Evolutionary conservation across 1,140 invertebrate species (phyloP).

Genomic region (Spodoptera frugiperda): DNA sequence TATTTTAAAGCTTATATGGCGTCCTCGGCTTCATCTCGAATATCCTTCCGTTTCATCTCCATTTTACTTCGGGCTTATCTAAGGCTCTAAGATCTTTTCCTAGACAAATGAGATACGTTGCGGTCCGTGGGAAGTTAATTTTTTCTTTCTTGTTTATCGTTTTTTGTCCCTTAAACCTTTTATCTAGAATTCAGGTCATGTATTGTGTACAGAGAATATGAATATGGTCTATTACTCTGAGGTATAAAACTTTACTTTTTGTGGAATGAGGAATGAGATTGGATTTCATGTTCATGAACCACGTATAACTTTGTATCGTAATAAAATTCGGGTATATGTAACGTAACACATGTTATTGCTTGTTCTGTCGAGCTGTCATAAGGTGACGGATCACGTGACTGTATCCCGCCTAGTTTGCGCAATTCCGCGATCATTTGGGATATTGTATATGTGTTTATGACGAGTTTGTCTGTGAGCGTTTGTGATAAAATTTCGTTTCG

Average conservation of each 20-base stretch:
- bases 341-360: conserved; percentile 54
- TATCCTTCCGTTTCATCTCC: conserved; percentile 70
- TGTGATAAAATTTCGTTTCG: conserved; percentile 36
- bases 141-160: conserved; percentile 47
- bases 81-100: conserved; percentile 61
- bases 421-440: conserved; percentile 35
- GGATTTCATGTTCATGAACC: conserved; percentile 41
- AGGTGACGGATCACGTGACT: conserved; percentile 51
- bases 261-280: conserved; percentile 40
- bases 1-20: conserved; percentile 66
- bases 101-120: conserved; percentile 62
- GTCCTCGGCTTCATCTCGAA: conserved; percentile 55
- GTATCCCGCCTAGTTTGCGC: conserved; percentile 45
- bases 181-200: conserved; percentile 36
- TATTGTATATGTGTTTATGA: background rate
- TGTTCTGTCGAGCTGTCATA: conserved; percentile 52
- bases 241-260: conserved; percentile 7
- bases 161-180: conserved; percentile 42
- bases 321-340: conserved; percentile 49
- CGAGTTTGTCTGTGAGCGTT: conserved; percentile 16
- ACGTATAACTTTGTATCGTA: conserved; percentile 42
- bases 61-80: conserved; percentile 69
- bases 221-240: conserved; percentile 20
- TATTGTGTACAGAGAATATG: conserved; percentile 34
- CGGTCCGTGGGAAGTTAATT: conserved; percentile 49